Evolutionary conservation across 2,888 invertebrate genomes (phyloP).

Genomic region (Netelia fuscicornis): DNA sequence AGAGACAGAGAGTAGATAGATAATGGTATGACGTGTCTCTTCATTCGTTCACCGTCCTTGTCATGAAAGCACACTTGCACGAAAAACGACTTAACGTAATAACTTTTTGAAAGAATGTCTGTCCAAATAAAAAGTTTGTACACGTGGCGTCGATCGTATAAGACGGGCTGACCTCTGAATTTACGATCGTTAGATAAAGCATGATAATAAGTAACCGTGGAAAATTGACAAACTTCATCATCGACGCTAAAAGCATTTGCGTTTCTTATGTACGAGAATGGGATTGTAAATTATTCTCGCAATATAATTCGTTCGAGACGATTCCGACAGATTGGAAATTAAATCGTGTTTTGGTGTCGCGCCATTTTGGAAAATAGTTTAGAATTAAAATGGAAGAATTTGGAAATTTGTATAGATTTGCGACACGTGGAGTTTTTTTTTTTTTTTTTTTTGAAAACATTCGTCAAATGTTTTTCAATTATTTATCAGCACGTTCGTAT

Average conservation of each 20-base stretch:
- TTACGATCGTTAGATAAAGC: constrained; percentile 39
- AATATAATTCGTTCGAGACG: constrained; percentile 13
- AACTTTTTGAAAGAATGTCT: constrained; percentile 18
- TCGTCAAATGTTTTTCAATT: too few species aligned
- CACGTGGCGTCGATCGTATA: background rate
- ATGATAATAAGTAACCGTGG: constrained; percentile 20
- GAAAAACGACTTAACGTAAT: constrained; percentile 24
- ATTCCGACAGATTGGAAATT: too few species aligned
- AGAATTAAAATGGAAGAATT: too few species aligned
- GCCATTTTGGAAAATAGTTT: too few species aligned
- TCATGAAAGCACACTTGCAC: background rate
- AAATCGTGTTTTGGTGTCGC: too few species aligned
- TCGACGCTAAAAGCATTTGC: constrained; percentile 43
- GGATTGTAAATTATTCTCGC: constrained; percentile 3
- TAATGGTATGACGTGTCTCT: constrained; percentile 20
- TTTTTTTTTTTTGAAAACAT: too few species aligned
- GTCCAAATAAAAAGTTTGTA: background rate
- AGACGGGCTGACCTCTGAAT: constrained; percentile 17
- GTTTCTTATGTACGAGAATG: background rate
- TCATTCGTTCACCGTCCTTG: constrained; percentile 15
- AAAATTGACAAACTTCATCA: constrained; percentile 21
- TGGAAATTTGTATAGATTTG: too few species aligned
- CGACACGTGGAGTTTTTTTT: too few species aligned
- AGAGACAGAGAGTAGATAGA: background rate
- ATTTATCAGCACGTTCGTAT: too few species aligned